A percentile compares a stretch with the other conserved stretches of the same genome.
Evolutionary conservation across 1,140 invertebrate species (phyloP).

Genomic region (Hesperophylax magnus): DNA sequence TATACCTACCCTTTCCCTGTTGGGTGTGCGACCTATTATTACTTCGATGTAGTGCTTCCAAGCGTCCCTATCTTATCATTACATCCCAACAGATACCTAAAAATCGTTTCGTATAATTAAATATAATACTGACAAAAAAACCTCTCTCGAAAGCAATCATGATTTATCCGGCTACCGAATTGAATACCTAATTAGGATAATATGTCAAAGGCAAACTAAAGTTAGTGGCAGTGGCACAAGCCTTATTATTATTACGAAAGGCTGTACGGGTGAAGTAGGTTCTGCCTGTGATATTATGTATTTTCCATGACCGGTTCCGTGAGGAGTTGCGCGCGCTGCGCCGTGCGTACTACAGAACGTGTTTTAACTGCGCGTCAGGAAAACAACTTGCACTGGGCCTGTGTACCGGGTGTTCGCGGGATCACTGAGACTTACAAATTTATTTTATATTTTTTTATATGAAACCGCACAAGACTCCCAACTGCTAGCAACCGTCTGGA

Average conservation of each 20-base stretch:
- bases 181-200: slow-evolving; percentile 5
- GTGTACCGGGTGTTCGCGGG: neutral
- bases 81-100: too few relatives aligned
- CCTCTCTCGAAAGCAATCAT: too few relatives aligned
- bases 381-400: slow-evolving; percentile 34
- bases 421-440: neutral
- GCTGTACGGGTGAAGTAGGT: neutral
- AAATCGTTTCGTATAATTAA: too few relatives aligned
- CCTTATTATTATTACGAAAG: slow-evolving; percentile 25
- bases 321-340: neutral
- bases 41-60: too few relatives aligned
- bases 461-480: too few relatives aligned
- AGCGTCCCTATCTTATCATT: too few relatives aligned
- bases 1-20: too few relatives aligned
- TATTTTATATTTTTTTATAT: too few relatives aligned
- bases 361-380: slow-evolving; percentile 36
- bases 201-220: slow-evolving; percentile 11
- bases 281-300: neutral
- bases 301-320: slow-evolving; percentile 29
- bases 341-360: slow-evolving; percentile 35
- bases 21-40: too few relatives aligned
- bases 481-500: too few relatives aligned
- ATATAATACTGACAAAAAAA: too few relatives aligned
- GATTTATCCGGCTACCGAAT: neutral
- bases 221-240: slow-evolving; percentile 29